phyloP scores from a whole-genome alignment of 2,888 invertebrate genomes.

The Callimorpha dominula region DNA sequence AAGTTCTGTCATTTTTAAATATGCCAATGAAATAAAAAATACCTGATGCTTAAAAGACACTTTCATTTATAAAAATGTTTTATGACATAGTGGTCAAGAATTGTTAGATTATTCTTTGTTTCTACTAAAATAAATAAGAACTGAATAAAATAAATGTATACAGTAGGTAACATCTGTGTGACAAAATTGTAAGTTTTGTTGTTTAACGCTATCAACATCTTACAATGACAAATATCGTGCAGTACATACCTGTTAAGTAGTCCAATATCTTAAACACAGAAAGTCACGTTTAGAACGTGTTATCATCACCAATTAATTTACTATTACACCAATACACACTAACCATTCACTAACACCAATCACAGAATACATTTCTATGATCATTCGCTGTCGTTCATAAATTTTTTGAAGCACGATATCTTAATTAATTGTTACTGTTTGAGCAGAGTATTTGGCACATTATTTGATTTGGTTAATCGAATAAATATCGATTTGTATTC shows the following conservation, averaged over 20 bases:
- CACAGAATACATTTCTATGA: slow-evolving; percentile 50
- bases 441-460: slow-evolving; percentile 57
- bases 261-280: slow-evolving; percentile 35
- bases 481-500: slow-evolving; percentile 76
- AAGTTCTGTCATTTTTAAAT: not conserved
- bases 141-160: not conserved
- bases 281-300: slow-evolving; percentile 42
- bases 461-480: slow-evolving; percentile 64
- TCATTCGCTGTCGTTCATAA: slow-evolving; percentile 48
- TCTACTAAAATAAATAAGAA: no score
- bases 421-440: slow-evolving; percentile 46
- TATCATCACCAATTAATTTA: slow-evolving; percentile 53
- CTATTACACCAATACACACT: slow-evolving; percentile 51
- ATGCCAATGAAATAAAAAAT: not conserved
- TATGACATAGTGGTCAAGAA: not conserved
- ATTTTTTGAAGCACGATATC: slow-evolving; percentile 28
- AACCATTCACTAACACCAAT: slow-evolving; percentile 67
- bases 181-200: not conserved
- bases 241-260: slow-evolving; percentile 54
- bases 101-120: no score
- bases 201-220: not conserved
- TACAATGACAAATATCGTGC: not conserved
- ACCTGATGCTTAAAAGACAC: not conserved
- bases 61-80: not conserved
- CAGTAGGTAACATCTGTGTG: not conserved